phyloP scores from a whole-genome alignment of 2,888 invertebrate genomes.

The Clanis bilineata region DNA sequence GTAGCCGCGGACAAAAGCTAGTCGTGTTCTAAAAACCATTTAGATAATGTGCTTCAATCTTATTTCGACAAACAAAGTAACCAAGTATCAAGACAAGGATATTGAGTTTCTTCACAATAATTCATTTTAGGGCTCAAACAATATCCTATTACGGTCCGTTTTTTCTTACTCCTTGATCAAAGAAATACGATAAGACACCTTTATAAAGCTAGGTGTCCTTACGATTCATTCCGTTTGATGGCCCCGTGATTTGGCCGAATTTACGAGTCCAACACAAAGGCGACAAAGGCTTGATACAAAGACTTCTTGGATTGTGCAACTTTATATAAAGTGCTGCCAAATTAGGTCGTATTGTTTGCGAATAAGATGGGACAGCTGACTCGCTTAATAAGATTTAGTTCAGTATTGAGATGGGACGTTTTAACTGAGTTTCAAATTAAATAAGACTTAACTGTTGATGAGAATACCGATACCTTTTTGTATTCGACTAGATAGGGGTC shows the following conservation, averaged over 20 bases:
- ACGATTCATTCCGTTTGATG: slow-evolving; percentile 31
- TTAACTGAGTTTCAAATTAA: background rate
- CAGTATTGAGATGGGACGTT: background rate
- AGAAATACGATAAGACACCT: slow-evolving; percentile 17
- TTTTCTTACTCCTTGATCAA: slow-evolving; percentile 6
- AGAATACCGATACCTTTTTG: no score
- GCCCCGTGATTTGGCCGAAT: slow-evolving; percentile 35
- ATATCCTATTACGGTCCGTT: background rate
- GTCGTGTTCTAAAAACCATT: no score
- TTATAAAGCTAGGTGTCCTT: slow-evolving; percentile 16
- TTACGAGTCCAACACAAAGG: slow-evolving; percentile 33
- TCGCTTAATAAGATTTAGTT: slow-evolving; percentile 22
- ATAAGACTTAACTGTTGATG: no score
- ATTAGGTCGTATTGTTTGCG: slow-evolving; percentile 34
- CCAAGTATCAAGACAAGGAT: background rate
- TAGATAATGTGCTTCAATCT: no score
- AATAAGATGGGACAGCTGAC: slow-evolving; percentile 25
- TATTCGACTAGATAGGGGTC: no score
- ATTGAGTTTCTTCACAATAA: background rate
- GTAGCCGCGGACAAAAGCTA: no score
- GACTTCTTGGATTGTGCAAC: slow-evolving; percentile 24
- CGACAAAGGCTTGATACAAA: slow-evolving; percentile 29
- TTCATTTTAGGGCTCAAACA: background rate
- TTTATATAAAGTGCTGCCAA: slow-evolving; percentile 26
- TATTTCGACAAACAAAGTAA: background rate